Evolutionary conservation across 2,888 invertebrate species (phyloP), one percentile per base, ranked within the genome.

Genomic region (Gibbula magus): DNA sequence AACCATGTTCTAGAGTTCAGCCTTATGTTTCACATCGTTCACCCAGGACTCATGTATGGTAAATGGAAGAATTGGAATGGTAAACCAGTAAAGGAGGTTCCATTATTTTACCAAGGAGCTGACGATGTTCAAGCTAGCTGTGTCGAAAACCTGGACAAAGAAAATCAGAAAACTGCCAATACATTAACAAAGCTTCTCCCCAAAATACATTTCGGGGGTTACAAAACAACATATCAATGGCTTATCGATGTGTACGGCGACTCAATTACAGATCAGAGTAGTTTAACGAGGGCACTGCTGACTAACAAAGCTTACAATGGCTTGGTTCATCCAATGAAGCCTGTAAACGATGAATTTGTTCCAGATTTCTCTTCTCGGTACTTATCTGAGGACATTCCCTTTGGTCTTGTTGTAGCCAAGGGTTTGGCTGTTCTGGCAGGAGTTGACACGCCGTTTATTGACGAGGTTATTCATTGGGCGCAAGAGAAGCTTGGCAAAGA

Each of bases 31-130:
- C 86, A 87, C 8, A 86, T 87, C 52, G 83, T 89, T 10, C 90
- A 90, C 73, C 89, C 89, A 4, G 87, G 88, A 2, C 75, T 90
- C 22, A 83, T 90, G 85, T 89, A 89, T 75, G 88, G 89, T 5
- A 78, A 81, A 39, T 90, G 90, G 89, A 79, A 79, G 13, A 67
- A 86, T 51, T 90, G 87, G 87, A 86, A 90, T 74, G 88, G 88
- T 3, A 80, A 86, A n/a, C 86, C 88, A 0, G 10, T 88, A 25
- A 66, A 75, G 3, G 84, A 86, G 32, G 80, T 84, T 0, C 89
- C 89, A 7, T 73, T 89, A 7, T 89, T 90, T 75, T 90, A 90
- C 77, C 87, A 90, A 80, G 90, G 90, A 7, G 81, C 89, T 1
- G 83, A 86, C 73, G 85, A 89, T 13, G 56, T 61, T 8, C 84